A percentile compares a stretch with the other conserved stretches of the same genome.
These are phyloP conservation scores for Gandaritis pyraliata DNA, from an alignment of 2,888 invertebrate genomes.

Conservation along the genomic window DNA sequence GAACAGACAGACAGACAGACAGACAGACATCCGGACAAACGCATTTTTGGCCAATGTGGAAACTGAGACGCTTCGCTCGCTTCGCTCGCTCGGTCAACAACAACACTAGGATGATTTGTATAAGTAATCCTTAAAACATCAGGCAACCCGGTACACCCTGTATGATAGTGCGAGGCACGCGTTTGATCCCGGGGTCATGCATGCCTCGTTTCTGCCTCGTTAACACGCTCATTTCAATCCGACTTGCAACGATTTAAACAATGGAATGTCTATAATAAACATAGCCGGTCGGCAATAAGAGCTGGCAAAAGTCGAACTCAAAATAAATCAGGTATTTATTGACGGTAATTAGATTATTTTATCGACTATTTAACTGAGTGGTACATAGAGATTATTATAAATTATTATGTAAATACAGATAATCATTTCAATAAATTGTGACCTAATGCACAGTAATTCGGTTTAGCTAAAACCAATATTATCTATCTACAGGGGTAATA, in stretches of 20 bases:
- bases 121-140: no score
- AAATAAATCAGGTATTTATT: slow-evolving; percentile 25
- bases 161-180: slow-evolving; percentile 54
- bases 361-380: slow-evolving; percentile 24
- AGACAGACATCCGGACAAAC: no score
- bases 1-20: no score
- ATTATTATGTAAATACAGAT: slow-evolving; percentile 13
- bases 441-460: not conserved
- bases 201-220: slow-evolving; percentile 63
- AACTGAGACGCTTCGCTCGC: no score
- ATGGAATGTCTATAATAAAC: slow-evolving; percentile 50
- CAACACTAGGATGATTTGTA: no score
- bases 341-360: slow-evolving; percentile 28
- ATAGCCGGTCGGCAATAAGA: slow-evolving; percentile 39
- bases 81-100: no score
- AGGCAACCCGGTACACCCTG: slow-evolving; percentile 16
- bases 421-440: slow-evolving; percentile 11
- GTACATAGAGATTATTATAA: slow-evolving; percentile 24
- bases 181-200: slow-evolving; percentile 68
- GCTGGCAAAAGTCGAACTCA: slow-evolving; percentile 16
- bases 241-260: slow-evolving; percentile 53
- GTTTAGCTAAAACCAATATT: slow-evolving; percentile 6
- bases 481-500: no score
- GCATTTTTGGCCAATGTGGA: no score
- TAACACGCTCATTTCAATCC: slow-evolving; percentile 62